Percentiles rank a stretch among this genome's conserved stretches.
phyloP scores from a whole-genome alignment of 2,113 vertebrate genomes.

The Lethenteron camtschaticum region DNA sequence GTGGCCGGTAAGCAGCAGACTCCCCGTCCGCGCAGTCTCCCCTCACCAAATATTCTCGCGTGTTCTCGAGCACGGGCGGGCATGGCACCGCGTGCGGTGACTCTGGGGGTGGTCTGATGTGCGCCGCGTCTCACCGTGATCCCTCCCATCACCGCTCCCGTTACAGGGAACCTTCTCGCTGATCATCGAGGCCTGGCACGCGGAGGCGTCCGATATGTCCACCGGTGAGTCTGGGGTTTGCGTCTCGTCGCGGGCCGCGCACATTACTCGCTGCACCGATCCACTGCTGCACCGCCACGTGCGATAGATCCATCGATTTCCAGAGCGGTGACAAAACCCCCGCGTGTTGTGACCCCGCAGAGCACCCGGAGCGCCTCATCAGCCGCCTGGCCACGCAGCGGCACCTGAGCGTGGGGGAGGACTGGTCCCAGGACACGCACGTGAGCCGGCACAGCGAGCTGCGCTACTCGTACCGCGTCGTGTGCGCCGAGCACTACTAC shows the following conservation, averaged over 20 bases:
- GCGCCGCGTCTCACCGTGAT: too few species aligned
- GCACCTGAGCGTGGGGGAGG: slow-evolving; percentile 38
- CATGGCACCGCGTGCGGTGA: too few species aligned
- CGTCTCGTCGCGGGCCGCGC: slow-evolving; percentile 13
- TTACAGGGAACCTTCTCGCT: slow-evolving; percentile 47
- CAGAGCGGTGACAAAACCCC: neutral
- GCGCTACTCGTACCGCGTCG: slow-evolving; percentile 60
- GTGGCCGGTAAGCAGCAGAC: slow-evolving; percentile 41
- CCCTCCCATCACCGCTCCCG: slow-evolving; percentile 11
- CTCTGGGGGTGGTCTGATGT: too few species aligned
- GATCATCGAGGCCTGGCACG: slow-evolving; percentile 49
- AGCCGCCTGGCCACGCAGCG: slow-evolving; percentile 46
- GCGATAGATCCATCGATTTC: neutral
- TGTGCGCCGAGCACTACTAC: slow-evolving; percentile 47
- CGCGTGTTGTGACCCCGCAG: slow-evolving; percentile 15
- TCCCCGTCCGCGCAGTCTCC: too few species aligned
- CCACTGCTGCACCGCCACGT: too few species aligned
- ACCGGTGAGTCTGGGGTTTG: slow-evolving; percentile 25
- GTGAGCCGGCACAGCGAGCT: slow-evolving; percentile 49
- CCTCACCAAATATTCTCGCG: too few species aligned
- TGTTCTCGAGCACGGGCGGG: too few species aligned
- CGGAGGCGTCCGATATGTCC: slow-evolving; percentile 24
- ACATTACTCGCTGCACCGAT: slow-evolving; percentile 7
- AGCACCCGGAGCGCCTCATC: slow-evolving; percentile 44
- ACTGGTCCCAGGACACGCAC: slow-evolving; percentile 59